Evolutionary conservation across 2,888 invertebrate genomes (phyloP).

Genomic region (Alentia gelatinosa): DNA sequence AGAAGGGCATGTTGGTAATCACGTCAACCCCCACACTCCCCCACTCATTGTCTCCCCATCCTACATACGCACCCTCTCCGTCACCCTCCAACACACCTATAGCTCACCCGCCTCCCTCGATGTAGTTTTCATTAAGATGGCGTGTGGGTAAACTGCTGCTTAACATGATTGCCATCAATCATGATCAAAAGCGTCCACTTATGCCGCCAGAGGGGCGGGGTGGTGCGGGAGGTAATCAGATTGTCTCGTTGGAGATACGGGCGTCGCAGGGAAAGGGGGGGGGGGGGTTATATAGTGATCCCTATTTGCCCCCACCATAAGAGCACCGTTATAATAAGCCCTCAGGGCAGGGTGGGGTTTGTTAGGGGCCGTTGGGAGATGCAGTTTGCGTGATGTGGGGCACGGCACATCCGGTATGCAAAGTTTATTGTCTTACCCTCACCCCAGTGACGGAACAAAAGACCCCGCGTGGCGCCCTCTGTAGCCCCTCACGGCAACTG

Average conservation of each 20-base stretch:
- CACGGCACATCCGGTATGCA: background rate
- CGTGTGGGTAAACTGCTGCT: background rate
- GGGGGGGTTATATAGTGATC: too few species aligned
- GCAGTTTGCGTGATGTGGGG: background rate
- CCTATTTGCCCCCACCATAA: too few species aligned
- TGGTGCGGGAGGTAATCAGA: too few species aligned
- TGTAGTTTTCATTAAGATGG: background rate
- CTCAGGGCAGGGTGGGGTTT: background rate
- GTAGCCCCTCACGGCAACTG: background rate
- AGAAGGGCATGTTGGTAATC: too few species aligned
- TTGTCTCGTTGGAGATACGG: too few species aligned
- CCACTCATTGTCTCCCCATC: too few species aligned
- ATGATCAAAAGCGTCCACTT: background rate
- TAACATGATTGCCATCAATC: background rate
- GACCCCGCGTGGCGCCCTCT: background rate
- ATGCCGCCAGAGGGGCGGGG: background rate
- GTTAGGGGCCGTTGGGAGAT: background rate
- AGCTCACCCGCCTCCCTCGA: too few species aligned
- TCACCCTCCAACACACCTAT: too few species aligned
- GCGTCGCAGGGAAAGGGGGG: too few species aligned
- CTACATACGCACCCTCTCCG: too few species aligned
- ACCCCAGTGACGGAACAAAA: background rate
- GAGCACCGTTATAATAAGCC: background rate
- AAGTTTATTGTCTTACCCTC: background rate
- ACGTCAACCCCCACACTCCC: background rate